Percentiles rank a stretch among this genome's conserved stretches.
phyloP scores from a whole-genome alignment of 2,113 vertebrate genomes.

The Notiomystis cincta region DNA sequence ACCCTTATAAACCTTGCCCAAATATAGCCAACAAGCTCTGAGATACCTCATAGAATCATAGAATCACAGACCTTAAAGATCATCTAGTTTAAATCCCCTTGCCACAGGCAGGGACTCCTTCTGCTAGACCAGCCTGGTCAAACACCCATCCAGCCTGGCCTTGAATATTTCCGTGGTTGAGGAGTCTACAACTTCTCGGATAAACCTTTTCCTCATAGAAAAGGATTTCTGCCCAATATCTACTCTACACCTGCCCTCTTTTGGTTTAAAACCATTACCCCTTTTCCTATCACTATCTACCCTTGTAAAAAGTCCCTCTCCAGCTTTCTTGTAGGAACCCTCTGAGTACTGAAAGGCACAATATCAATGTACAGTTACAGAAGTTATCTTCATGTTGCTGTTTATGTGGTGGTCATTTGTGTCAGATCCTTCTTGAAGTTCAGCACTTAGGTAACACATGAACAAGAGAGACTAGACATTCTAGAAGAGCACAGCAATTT shows the following conservation, averaged over 20 bases:
- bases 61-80: neutral
- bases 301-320: neutral
- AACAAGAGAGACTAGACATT: neutral
- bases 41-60: neutral
- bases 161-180: neutral
- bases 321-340: neutral
- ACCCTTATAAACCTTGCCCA: neutral
- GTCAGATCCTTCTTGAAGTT: neutral
- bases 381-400: neutral
- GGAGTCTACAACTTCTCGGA: neutral
- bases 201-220: neutral
- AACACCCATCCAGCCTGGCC: neutral
- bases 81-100: neutral
- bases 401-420: neutral
- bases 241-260: neutral
- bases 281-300: neutral
- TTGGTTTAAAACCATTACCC: neutral
- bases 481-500: neutral
- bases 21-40: neutral
- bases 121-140: neutral
- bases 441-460: neutral
- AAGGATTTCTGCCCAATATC: neutral
- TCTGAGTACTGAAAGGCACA: neutral
- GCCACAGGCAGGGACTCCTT: neutral
- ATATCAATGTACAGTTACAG: neutral